A percentile compares a stretch with the other conserved stretches of the same genome.
Conservation (phyloP, 2,888 invertebrate genomes). For the Nematopogon swammerdamellus region DNA sequence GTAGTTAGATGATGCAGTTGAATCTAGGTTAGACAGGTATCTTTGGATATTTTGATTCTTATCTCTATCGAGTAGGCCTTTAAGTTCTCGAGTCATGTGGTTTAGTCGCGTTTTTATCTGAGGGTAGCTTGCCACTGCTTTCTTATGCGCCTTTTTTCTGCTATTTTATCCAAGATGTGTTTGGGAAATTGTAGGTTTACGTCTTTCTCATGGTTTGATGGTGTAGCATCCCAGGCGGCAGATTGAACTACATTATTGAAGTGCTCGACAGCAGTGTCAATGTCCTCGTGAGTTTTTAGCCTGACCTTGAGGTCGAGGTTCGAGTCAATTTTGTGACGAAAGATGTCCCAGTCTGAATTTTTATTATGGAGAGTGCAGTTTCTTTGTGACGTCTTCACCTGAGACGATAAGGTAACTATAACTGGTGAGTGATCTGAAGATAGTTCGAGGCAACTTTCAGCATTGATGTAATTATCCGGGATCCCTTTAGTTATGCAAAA, state of each 20-base stretch:
- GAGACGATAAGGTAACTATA: neutral
- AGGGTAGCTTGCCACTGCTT: neutral
- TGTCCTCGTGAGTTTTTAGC: neutral
- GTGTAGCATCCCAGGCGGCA: neutral
- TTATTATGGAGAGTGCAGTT: neutral
- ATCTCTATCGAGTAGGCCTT: neutral
- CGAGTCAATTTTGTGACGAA: neutral
- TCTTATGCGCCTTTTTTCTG: neutral
- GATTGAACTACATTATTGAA: neutral
- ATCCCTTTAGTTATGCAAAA: constrained; percentile 5
- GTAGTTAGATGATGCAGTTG: neutral
- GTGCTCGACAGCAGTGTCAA: neutral
- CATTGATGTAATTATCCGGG: constrained; percentile 7
- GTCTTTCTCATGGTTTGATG: neutral
- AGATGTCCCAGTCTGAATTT: neutral
- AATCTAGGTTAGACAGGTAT: neutral
- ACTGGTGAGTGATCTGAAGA: neutral
- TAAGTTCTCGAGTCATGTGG: neutral
- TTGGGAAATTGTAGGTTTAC: neutral
- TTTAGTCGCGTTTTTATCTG: neutral
- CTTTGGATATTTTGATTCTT: neutral
- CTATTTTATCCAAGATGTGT: neutral
- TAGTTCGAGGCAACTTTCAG: neutral
- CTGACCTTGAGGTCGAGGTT: neutral
- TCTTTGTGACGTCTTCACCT: neutral